A percentile compares a stretch with the other conserved stretches of the same genome.
Evolutionary conservation across 2,888 invertebrate genomes (phyloP).

Genomic region (Leptopilina syphax): DNA sequence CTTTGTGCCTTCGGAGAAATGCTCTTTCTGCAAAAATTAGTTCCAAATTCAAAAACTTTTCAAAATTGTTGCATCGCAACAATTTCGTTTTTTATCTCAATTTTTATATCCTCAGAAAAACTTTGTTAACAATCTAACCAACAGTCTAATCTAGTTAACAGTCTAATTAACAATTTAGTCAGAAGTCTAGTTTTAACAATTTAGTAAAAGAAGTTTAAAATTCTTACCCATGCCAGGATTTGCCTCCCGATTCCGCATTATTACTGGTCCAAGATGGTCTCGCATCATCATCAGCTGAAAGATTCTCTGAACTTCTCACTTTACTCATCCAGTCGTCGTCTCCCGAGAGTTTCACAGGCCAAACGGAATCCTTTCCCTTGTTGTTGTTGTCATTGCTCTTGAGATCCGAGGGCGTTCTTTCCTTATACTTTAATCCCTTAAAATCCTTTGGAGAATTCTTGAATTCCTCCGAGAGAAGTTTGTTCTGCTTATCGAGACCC

Average conservation of each 20-base stretch:
- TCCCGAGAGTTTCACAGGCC: conserved; percentile 39
- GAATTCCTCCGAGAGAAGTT: conserved; percentile 35
- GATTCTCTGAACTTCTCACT: conserved; percentile 40
- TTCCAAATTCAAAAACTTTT: not conserved
- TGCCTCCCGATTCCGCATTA: conserved; percentile 54
- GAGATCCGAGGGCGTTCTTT: conserved; percentile 1
- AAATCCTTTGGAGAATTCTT: conserved; percentile 30
- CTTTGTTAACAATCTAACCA: no score
- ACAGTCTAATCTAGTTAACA: no score
- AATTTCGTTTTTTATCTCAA: no score
- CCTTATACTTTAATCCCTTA: conserved; percentile 28
- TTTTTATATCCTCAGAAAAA: no score
- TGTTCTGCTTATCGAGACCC: conserved; percentile 66
- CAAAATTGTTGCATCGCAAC: no score
- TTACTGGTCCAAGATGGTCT: conserved; percentile 56
- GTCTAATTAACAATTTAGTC: no score
- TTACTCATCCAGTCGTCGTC: conserved; percentile 41
- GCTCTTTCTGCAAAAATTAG: not conserved
- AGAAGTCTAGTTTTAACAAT: no score
- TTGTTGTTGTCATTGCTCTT: conserved; percentile 44
- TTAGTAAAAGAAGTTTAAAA: no score
- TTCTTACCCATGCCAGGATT: conserved; percentile 46
- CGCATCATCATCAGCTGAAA: conserved; percentile 50
- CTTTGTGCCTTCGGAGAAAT: conserved; percentile 63
- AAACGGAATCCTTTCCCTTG: conserved; percentile 43